phyloP scores from a whole-genome alignment of 2,797 vertebrate species.

The Myotis daubentonii region DNA sequence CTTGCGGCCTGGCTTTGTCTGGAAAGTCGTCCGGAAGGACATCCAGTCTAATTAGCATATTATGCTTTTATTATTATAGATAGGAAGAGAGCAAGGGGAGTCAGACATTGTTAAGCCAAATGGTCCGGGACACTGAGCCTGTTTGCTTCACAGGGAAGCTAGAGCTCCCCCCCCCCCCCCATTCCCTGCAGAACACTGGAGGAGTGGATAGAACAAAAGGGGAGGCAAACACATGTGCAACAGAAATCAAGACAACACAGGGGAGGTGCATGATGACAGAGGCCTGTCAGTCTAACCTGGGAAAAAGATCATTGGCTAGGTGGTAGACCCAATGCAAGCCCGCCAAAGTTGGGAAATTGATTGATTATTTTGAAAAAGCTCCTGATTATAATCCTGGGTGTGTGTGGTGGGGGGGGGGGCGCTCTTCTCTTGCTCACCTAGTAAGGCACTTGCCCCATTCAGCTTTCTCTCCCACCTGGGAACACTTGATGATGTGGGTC shows the following conservation, averaged over 20 bases:
- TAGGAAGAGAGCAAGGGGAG: neutral
- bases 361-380: neutral
- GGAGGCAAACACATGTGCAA: neutral
- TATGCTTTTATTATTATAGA: neutral
- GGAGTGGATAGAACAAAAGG: neutral
- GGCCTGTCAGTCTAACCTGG: neutral
- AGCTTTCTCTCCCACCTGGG: neutral
- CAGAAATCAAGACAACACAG: neutral
- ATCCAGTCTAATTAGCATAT: too few species aligned
- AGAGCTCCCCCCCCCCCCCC: neutral
- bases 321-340: neutral
- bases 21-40: too few species aligned
- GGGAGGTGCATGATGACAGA: neutral
- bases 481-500: neutral
- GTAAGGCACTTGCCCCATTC: neutral
- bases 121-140: neutral
- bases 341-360: neutral
- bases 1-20: too few species aligned
- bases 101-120: neutral
- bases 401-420: too few species aligned
- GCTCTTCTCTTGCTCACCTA: neutral
- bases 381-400: neutral
- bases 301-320: neutral
- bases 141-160: neutral
- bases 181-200: neutral